phyloP scores from a whole-genome alignment of 2,113 vertebrate genomes.

The Turnix velox region DNA sequence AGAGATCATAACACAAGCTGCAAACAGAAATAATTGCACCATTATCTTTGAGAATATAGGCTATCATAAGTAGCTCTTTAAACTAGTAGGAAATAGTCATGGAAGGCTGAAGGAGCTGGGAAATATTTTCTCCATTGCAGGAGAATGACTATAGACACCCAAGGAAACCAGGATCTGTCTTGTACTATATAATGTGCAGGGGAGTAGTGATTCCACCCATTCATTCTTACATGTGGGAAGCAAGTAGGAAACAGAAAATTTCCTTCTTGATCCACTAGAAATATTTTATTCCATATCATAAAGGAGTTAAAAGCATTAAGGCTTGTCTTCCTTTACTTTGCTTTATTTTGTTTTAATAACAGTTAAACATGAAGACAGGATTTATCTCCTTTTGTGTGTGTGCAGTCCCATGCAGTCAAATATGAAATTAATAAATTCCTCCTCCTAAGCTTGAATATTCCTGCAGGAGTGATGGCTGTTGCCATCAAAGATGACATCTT shows the following conservation, averaged over 20 bases:
- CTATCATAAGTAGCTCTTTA: neutral
- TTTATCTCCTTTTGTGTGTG: neutral
- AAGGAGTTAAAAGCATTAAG: neutral
- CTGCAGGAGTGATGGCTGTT: neutral
- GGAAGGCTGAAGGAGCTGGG: neutral
- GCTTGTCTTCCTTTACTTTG: neutral
- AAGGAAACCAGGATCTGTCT: neutral
- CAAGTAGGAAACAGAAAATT: neutral
- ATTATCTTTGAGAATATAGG: neutral
- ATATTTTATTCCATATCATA: neutral
- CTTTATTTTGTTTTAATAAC: neutral
- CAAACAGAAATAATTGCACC: neutral
- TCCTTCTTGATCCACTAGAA: neutral
- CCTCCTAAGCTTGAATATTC: neutral
- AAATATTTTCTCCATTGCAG: neutral
- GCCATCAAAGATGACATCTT: fast-evolving
- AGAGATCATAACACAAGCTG: neutral
- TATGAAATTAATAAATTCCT: neutral
- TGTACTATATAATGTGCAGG: neutral
- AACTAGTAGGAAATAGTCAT: neutral
- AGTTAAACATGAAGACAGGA: neutral
- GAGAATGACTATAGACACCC: neutral
- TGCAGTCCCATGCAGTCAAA: neutral
- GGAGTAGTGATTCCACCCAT: neutral
- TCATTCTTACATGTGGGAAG: neutral